Base-by-base conservation (phyloP, 2,888 invertebrate genomes). In the Diogma glabrata region DNA sequence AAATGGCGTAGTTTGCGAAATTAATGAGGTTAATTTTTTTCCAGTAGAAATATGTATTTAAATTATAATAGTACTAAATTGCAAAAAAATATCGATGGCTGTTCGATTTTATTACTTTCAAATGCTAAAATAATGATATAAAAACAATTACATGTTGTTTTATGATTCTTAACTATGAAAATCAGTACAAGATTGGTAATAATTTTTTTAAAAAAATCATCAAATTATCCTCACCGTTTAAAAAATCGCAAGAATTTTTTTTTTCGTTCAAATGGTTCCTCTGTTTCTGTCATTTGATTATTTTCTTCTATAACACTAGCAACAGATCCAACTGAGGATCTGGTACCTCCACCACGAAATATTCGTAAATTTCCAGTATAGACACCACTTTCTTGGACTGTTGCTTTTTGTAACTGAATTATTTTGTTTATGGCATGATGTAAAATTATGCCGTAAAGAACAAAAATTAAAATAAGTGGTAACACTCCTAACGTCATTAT, bases 371-470 rank as follows among this genome's bases (percentile, higher is more conserved):
- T 45, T 60, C 61, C 64, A 66, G 70, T 16, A 64, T 60, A 4
- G 64, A 69, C 17, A 59, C 63, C 55, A 63, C 58, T 3, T 64
- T 67, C 5, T 70, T 63, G 50, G 45, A 72, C 64, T 12, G 67
- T 66, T 33, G 72, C 72, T 47, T 65, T 56, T 53, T 60, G 64
- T 26, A 76, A 64, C 59, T 74, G 72, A 23, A 72, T 69, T 1
- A 76, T 74, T 55, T 74, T 79, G 58, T 68, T 72, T 45, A 81
- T 60, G 2, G 81, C 81, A 57, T 72, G 69, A 50, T 75, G 68
- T 55, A 81, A 64, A 53, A 81, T 81, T 5, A 77, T 75, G 1
- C 73, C 70, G 57, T 81, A 81, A 9, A 81, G 64, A 2, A 77
- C 65, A 2, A 69, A 57, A 1, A 72, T 68, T 3, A 67, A 48